These are phyloP conservation scores for Listronotus bonariensis DNA, from an alignment of 1,140 invertebrate species.

Conservation along the genomic window DNA sequence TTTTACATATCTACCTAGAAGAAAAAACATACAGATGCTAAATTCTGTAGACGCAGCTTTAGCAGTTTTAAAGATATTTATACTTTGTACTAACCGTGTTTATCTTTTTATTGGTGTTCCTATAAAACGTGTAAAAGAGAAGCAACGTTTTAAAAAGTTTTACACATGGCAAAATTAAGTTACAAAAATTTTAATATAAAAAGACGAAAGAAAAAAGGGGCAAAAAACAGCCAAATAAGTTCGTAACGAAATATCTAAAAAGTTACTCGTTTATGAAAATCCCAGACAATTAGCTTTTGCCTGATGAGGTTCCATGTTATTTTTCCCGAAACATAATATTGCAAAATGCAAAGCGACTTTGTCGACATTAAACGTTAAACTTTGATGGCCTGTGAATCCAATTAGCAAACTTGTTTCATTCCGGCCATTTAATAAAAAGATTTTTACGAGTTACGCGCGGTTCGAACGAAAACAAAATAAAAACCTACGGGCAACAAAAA, in stretches of 20 bases:
- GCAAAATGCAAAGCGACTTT: conserved; percentile 25
- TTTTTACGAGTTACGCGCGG: conserved; percentile 21
- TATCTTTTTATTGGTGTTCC: too few species aligned
- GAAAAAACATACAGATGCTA: too few species aligned
- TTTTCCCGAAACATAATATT: conserved; percentile 12
- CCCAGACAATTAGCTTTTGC: conserved; percentile 11
- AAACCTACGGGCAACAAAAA: background rate
- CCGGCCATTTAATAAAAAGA: conserved; percentile 25
- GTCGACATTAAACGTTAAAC: conserved; percentile 27
- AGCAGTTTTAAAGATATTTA: too few species aligned
- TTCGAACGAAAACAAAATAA: conserved; percentile 19
- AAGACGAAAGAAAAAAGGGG: conserved; percentile 8
- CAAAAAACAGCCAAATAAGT: conserved; percentile 1
- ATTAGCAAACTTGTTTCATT: conserved; percentile 34
- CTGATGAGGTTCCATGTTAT: conserved; percentile 25
- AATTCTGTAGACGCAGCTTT: too few species aligned
- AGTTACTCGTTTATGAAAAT: conserved; percentile 24
- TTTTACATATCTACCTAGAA: too few species aligned
- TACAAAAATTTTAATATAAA: conserved; percentile 12
- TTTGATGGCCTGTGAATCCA: conserved; percentile 26
- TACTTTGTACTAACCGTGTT: too few species aligned
- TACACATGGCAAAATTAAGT: too few species aligned
- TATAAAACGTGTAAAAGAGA: too few species aligned
- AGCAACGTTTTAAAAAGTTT: too few species aligned
- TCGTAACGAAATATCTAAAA: conserved; percentile 7